These are phyloP conservation scores for Folsomia candida DNA, from an alignment of 2,888 invertebrate species.

Conservation along the genomic window DNA sequence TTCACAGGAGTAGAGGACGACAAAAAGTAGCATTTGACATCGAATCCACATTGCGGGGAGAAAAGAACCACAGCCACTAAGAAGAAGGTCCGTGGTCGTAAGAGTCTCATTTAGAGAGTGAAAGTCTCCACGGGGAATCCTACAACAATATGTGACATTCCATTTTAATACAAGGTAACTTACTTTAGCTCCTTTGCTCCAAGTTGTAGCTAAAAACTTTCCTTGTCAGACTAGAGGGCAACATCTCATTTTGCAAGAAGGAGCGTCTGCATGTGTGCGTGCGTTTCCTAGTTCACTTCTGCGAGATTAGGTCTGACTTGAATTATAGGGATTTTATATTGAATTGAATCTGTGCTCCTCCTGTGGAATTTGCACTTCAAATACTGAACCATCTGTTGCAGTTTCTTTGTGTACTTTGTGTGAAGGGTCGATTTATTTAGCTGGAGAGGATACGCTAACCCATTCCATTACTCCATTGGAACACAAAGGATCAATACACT, in stretches of 20 bases:
- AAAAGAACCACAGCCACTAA: neutral
- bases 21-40: neutral
- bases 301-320: neutral
- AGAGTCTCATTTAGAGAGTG: constrained; percentile 12
- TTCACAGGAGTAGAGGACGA: neutral
- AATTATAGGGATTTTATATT: neutral
- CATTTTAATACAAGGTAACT: constrained; percentile 5
- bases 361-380: neutral
- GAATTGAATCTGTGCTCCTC: neutral
- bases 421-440: no score
- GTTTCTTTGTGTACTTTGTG: neutral
- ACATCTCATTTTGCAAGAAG: neutral
- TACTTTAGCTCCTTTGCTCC: neutral
- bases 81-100: neutral
- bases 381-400: neutral
- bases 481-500: no score
- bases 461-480: no score
- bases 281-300: neutral
- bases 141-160: neutral
- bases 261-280: neutral
- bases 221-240: neutral
- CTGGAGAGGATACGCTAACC: no score
- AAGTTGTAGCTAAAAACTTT: neutral
- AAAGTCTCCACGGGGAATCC: constrained; percentile 13
- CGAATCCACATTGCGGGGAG: neutral